These are phyloP conservation scores for Oligia latruncula DNA, from an alignment of 2,888 invertebrate genomes.

Conservation along the genomic window DNA sequence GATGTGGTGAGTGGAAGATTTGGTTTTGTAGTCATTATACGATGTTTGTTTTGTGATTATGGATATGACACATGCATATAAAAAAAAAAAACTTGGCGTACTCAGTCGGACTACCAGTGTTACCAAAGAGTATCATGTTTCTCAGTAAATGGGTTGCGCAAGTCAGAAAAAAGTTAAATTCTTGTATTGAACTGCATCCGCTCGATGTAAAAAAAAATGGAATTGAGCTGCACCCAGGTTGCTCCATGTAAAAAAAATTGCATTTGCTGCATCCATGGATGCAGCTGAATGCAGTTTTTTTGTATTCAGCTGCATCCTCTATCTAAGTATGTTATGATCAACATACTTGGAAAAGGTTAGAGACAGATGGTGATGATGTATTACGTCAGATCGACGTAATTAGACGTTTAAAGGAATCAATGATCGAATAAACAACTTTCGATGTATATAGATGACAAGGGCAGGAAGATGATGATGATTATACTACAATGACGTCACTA, in stretches of 20 bases:
- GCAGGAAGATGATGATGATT: background rate
- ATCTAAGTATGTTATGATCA: background rate
- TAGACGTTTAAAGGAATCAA: slow-evolving; percentile 1
- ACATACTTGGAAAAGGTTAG: background rate
- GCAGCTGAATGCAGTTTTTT: too few species aligned
- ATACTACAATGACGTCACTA: slow-evolving; percentile 1
- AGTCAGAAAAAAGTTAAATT: background rate
- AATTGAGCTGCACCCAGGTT: background rate
- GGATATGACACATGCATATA: background rate
- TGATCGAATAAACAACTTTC: slow-evolving; percentile 4
- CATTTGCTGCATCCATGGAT: background rate
- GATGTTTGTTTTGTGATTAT: background rate
- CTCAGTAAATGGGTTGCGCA: background rate
- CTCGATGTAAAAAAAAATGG: too few species aligned
- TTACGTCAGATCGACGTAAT: background rate
- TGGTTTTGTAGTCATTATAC: background rate
- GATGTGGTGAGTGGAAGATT: slow-evolving; percentile 75
- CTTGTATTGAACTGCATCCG: too few species aligned
- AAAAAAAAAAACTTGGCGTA: background rate
- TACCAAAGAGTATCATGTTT: background rate
- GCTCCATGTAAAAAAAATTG: background rate
- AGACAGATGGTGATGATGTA: background rate
- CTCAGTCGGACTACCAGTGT: too few species aligned
- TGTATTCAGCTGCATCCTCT: too few species aligned
- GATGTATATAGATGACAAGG: background rate